Evolutionary conservation across 2,888 invertebrate genomes (phyloP).

Genomic region (Trichogramma dendrolimi): DNA sequence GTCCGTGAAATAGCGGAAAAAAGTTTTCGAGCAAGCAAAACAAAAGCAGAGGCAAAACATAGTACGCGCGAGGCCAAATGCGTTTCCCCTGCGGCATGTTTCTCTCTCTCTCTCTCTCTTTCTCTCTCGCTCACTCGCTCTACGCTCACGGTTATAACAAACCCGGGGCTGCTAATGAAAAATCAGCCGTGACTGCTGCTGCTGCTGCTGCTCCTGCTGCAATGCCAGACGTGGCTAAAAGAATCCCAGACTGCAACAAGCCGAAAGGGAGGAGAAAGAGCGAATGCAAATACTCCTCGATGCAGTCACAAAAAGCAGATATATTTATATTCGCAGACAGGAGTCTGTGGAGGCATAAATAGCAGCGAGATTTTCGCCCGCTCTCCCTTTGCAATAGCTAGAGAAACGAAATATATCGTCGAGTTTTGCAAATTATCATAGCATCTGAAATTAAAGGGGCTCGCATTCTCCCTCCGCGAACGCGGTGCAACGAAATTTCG

Average conservation of each 20-base stretch:
- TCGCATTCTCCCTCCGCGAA: conserved; percentile 40
- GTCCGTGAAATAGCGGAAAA: conserved; percentile 12
- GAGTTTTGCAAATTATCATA: conserved; percentile 46
- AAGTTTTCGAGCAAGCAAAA: conserved; percentile 7
- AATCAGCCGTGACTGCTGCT: conserved; percentile 18
- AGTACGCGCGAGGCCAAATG: conserved; percentile 14
- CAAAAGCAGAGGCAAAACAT: conserved; percentile 16
- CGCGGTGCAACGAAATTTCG: conserved; percentile 22
- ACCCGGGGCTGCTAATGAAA: conserved; percentile 17
- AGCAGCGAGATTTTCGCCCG: too few relatives aligned
- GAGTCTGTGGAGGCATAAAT: too few relatives aligned
- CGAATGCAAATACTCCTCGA: conserved; percentile 11
- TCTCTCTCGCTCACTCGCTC: conserved; percentile 15
- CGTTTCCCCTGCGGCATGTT: conserved; percentile 16
- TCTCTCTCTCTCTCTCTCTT: too few relatives aligned
- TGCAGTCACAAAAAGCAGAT: conserved; percentile 6
- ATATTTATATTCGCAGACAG: too few relatives aligned
- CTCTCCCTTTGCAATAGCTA: too few relatives aligned
- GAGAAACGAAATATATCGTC: too few relatives aligned
- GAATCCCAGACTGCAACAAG: conserved; percentile 5
- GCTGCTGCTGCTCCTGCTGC: too few relatives aligned
- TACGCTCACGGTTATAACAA: conserved; percentile 17
- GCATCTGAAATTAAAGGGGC: conserved; percentile 49
- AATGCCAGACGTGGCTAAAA: neutral
- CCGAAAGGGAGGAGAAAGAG: neutral